phyloP scores from a whole-genome alignment of 2,888 invertebrate species.

The Tolmerus cingulatus region DNA sequence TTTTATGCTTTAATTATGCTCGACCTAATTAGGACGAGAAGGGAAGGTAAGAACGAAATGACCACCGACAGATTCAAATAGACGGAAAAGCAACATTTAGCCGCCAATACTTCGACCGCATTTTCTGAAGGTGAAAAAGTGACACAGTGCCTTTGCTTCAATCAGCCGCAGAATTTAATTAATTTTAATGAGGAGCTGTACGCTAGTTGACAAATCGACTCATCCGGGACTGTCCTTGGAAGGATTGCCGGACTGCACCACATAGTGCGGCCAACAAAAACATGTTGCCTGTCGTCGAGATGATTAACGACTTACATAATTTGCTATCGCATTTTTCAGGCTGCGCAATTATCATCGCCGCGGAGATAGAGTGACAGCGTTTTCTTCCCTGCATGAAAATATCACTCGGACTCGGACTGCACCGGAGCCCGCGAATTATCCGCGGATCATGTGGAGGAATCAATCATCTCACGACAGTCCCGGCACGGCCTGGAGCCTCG shows the following conservation, averaged over 20 bases:
- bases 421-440: slow-evolving; percentile 3
- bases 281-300: background rate
- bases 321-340: slow-evolving; percentile 2
- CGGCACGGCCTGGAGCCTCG: background rate
- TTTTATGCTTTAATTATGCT: background rate
- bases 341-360: background rate
- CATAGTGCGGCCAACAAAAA: background rate
- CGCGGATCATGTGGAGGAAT: slow-evolving; percentile 8
- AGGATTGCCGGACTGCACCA: background rate
- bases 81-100: background rate
- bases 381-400: background rate
- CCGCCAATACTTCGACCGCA: background rate
- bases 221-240: background rate
- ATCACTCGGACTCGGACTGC: background rate
- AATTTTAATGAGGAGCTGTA: background rate
- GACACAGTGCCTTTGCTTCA: background rate
- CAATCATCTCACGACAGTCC: background rate
- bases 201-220: background rate
- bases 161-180: background rate
- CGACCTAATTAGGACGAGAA: background rate
- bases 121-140: background rate
- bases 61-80: background rate
- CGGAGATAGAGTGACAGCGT: background rate
- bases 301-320: slow-evolving; percentile 5
- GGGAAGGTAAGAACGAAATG: background rate